phyloP scores from a whole-genome alignment of 2,113 vertebrate genomes.

The Loxodonta africana region DNA sequence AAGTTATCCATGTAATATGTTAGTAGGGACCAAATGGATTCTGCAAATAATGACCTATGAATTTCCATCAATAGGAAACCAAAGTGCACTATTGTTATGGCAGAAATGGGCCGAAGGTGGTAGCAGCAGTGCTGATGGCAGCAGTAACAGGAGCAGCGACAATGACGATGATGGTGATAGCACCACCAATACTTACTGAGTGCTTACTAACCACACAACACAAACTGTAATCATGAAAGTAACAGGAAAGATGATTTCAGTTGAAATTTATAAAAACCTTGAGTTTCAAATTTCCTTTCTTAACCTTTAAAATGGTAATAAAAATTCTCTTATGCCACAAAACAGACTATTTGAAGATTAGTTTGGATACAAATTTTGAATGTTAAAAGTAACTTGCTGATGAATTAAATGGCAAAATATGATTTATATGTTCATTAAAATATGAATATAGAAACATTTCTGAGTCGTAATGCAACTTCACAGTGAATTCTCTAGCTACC shows the following conservation, averaged over 20 bases:
- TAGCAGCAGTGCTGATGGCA: not conserved
- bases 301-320: conserved; percentile 56
- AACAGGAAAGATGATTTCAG: conserved; percentile 46
- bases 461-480: conserved; percentile 62
- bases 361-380: conserved; percentile 71
- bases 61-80: conserved; percentile 22
- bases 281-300: conserved; percentile 70
- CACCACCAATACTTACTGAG: not conserved
- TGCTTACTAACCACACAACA: not conserved
- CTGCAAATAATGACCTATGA: conserved; percentile 2
- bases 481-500: conserved; percentile 45
- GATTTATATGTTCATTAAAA: conserved; percentile 67
- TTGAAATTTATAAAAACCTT: conserved; percentile 70
- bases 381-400: conserved; percentile 60
- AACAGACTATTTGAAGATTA: conserved; percentile 73
- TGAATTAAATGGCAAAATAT: conserved; percentile 75
- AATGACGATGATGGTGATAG: not conserved
- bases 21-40: conserved; percentile 1
- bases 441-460: conserved; percentile 48
- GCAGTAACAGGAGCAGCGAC: not conserved
- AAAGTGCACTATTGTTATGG: not conserved
- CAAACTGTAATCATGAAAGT: conserved; percentile 55
- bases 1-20: not conserved
- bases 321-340: conserved; percentile 61
- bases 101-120: not conserved